Base-by-base conservation (phyloP, 2,888 invertebrate genomes). In the Malthinus flaveolus region DNA sequence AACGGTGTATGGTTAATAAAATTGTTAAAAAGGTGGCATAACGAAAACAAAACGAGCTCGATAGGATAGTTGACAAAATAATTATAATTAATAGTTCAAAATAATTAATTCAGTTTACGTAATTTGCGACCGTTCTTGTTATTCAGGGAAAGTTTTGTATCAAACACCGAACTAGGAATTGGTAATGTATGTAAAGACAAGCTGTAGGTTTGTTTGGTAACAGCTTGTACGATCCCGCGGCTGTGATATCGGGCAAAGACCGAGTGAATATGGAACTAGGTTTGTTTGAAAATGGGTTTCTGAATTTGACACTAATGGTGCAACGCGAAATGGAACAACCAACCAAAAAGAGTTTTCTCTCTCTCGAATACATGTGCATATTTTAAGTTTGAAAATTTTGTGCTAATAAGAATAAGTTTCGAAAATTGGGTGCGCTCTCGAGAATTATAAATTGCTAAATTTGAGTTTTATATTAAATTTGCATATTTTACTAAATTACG, bases 151-250 rank as follows among this genome's bases (percentile, higher is more conserved):
- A 56, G 59, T 59, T 59, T 56, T 50, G 54, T 49, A 56, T 44
- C 51, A 52, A 59, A 51, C 51, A 56, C 51, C 52, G 52, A 55
- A 56, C 55, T 56, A 56, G 53, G 60, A 56, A 53, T 56, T 56
- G 49, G 46, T 61, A 61, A 61, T 61, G 45, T 56, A 56, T 56
- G 60, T 52, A 56, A 52, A 61, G 50, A 55, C 56, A 52, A 54
- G 52, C 60, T 51, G 59, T 36, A 59, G 59, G 59, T 60, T 51
- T 56, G 54, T 53, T 33, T 56, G 60, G 56, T 49, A 61, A 61
- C 60, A 56, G 56, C 56, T 50, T 56, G 56, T 37, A 10, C 49
- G 35, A 50, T 42, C 52, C 53, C 49, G 47, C 23, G 23, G 23
- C 59, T 54, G 49, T 44, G 55, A 56, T 52, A 56, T 46, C 50